A percentile compares a stretch with the other conserved stretches of the same genome.
These are phyloP conservation scores for Gymnogyps californianus DNA, from an alignment of 2,113 vertebrate genomes.

Conservation along the genomic window DNA sequence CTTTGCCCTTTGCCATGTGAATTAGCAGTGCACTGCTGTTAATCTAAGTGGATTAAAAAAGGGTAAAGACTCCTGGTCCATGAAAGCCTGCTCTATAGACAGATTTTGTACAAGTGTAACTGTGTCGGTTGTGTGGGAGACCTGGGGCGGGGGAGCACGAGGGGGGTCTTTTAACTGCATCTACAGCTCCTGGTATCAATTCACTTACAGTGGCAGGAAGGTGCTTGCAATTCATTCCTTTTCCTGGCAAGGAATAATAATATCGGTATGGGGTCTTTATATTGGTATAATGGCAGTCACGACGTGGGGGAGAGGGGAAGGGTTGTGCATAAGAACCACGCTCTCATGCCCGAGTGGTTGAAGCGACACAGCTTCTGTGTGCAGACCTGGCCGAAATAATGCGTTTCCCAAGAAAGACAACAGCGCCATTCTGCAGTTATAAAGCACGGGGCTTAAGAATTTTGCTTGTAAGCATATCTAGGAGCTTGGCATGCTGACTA, in stretches of 20 bases:
- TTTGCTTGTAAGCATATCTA: conserved; percentile 43
- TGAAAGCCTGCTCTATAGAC: conserved; percentile 25
- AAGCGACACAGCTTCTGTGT: neutral
- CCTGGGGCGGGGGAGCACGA: neutral
- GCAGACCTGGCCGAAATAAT: neutral
- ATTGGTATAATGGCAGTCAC: neutral
- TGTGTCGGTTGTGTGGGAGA: neutral
- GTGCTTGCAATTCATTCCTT: conserved; percentile 38
- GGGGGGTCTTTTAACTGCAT: conserved; percentile 31
- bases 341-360: neutral
- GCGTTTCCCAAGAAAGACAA: neutral
- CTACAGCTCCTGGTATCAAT: conserved; percentile 29
- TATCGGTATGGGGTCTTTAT: conserved; percentile 22
- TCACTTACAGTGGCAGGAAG: conserved; percentile 37
- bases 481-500: conserved; percentile 55
- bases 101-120: conserved; percentile 7
- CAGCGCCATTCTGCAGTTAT: neutral
- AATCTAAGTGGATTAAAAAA: conserved; percentile 58
- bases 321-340: neutral
- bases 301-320: neutral
- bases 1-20: conserved; percentile 35
- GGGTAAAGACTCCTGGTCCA: conserved; percentile 8
- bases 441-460: conserved; percentile 32
- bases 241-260: conserved; percentile 15
- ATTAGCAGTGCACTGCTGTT: conserved; percentile 24